phyloP scores from a whole-genome alignment of 2,888 invertebrate species.

The Zootermopsis nevadensis region DNA sequence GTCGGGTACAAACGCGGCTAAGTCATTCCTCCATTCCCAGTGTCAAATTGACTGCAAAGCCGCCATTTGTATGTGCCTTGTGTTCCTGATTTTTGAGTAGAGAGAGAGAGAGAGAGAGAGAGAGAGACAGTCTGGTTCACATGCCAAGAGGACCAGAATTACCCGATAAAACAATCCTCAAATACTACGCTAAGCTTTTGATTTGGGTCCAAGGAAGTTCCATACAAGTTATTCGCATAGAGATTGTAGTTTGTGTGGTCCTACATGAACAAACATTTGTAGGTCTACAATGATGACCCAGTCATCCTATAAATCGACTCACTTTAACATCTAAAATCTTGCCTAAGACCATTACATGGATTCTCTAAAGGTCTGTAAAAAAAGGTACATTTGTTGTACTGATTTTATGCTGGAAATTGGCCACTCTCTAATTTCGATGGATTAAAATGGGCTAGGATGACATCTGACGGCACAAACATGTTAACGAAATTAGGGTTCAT shows the following conservation, averaged over 20 bases:
- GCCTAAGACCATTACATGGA: too few relatives aligned
- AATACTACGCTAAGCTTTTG: neutral
- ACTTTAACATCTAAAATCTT: too few relatives aligned
- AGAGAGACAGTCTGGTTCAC: neutral
- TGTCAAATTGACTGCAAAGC: constrained; percentile 12
- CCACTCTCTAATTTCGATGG: too few relatives aligned
- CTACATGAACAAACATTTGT: too few relatives aligned
- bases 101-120: neutral
- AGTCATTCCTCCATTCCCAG: neutral
- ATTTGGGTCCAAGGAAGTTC: neutral
- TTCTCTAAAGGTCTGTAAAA: too few relatives aligned
- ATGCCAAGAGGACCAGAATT: neutral
- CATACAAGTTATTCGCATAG: neutral
- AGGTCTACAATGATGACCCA: too few relatives aligned
- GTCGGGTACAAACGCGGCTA: neutral
- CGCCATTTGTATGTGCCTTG: neutral
- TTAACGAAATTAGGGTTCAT: neutral
- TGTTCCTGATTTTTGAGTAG: neutral
- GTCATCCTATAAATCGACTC: too few relatives aligned
- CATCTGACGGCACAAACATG: too few relatives aligned
- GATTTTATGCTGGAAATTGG: too few relatives aligned
- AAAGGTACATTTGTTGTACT: too few relatives aligned
- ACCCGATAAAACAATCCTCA: neutral
- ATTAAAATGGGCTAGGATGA: too few relatives aligned
- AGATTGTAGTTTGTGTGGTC: too few relatives aligned